Percentiles rank a stretch among this genome's conserved stretches.
Evolutionary conservation across 2,113 vertebrate species (phyloP).

Genomic region (Apus apus): DNA sequence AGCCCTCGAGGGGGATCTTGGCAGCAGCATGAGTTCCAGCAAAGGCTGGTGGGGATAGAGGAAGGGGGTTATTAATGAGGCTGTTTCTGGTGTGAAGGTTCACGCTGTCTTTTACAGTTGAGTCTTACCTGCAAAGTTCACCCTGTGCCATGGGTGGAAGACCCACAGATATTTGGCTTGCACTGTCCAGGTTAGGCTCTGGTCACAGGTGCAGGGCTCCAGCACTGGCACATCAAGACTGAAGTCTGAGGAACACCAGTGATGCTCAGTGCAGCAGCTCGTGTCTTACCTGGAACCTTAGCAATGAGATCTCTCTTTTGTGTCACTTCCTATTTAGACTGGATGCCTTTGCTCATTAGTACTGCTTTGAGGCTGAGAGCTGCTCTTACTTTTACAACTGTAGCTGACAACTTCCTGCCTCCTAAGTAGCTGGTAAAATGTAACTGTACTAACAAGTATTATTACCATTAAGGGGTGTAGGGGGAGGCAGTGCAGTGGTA

Average conservation of each 20-base stretch:
- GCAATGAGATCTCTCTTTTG: background rate
- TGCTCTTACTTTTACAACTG: background rate
- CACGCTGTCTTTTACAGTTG: background rate
- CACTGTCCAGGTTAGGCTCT: background rate
- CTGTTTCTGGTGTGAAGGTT: background rate
- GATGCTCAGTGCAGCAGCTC: background rate
- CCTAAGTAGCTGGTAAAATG: background rate
- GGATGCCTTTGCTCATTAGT: background rate
- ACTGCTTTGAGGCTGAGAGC: background rate
- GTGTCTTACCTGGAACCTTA: background rate
- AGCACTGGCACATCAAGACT: fast-evolving
- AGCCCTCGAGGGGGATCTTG: background rate
- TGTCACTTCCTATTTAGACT: background rate
- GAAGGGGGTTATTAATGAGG: background rate
- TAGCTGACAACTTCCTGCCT: background rate
- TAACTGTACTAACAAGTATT: background rate
- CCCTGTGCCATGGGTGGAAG: background rate
- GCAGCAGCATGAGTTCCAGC: background rate
- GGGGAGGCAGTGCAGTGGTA: background rate
- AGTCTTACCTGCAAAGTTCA: background rate
- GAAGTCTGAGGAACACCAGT: background rate
- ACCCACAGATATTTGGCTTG: background rate
- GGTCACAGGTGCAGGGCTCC: background rate
- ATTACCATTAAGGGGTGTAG: background rate
- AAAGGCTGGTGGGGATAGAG: background rate